Conservation (phyloP, 2,888 invertebrate species). For the Eupithecia exiguata region DNA sequence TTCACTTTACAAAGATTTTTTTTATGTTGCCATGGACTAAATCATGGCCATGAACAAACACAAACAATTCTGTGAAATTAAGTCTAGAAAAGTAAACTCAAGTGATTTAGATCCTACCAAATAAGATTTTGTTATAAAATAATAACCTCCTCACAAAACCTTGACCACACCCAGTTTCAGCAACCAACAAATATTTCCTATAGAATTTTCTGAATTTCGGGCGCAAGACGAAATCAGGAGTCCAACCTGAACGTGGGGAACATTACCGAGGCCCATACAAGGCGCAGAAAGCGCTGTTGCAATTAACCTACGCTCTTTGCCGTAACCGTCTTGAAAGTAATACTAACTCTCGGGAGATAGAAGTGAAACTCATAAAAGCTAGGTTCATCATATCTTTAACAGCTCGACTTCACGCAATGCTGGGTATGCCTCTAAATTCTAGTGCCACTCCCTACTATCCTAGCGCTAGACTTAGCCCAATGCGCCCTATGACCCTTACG, state of each 20-base stretch:
- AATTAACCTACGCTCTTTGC: conserved; percentile 78
- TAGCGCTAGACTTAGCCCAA: background rate
- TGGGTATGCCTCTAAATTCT: background rate
- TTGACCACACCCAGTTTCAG: background rate
- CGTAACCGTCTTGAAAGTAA: conserved; percentile 48
- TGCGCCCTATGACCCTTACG: background rate
- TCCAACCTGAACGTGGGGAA: conserved; percentile 29
- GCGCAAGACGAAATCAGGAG: conserved; percentile 1
- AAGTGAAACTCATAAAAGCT: conserved; percentile 18
- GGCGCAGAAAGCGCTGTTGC: conserved; percentile 60
- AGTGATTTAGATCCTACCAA: background rate
- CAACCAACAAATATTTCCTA: background rate
- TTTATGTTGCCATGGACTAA: too few relatives aligned
- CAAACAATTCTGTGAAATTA: too few relatives aligned
- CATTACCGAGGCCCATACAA: conserved; percentile 52
- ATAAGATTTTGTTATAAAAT: background rate
- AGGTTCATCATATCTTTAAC: background rate
- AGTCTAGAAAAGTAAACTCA: too few relatives aligned
- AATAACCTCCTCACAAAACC: background rate
- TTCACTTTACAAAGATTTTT: too few relatives aligned
- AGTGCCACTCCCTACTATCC: background rate
- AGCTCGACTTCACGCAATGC: background rate
- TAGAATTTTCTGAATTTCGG: background rate
- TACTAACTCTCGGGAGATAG: conserved; percentile 2
- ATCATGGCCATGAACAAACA: too few relatives aligned